Evolutionary conservation across 2,113 vertebrate species (phyloP), one percentile per base, ranked within the genome.

Genomic region (Poecilia latipinna): DNA sequence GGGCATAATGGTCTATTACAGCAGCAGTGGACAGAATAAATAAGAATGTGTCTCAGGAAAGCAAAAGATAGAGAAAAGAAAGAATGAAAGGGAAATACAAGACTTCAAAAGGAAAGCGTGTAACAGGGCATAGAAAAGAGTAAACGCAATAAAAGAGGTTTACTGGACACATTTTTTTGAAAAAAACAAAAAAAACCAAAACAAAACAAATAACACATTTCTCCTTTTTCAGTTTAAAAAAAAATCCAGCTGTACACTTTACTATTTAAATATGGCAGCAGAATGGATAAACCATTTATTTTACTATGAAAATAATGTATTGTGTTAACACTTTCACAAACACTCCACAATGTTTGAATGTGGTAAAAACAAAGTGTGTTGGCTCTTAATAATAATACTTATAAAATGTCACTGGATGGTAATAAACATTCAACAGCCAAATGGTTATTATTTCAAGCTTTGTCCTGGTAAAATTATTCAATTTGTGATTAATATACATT

Each of bases 1-100:
- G 89, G 85, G 88, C 87, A 80, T 93, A 90, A 93, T 93, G 89
- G 86, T 85, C 87, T 90, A 90, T 93, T 93, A 92, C 85, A 89
- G 84, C 84, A 89, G 76, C 81, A 86, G 86, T 81, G 87, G 83
- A 82, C 81, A 89, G 86, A 93, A 92, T 91, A 91, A 90, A 88
- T 76, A 70, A 91, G 82, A 91, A 80, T 81, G 74, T 84, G 77
- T 85, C 74, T 75, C 65, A 65, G 44, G 31, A 74, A 63, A 80
- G 70, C 33, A 15, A 71, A 64, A 65, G 57, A 67, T 42, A 39
- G 64, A 48, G 28, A 17, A 48, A 61, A 57, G 62, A 68, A 61
- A 37, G 26, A 65, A 35, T 29, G 57, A 54, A 31, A 67, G 28
- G 44, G 13, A 63, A 51, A 1, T 19, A 19, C 13, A 48, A 19